Base-by-base conservation (phyloP, 1,140 invertebrate genomes). In the Drosophila nikananu region DNA sequence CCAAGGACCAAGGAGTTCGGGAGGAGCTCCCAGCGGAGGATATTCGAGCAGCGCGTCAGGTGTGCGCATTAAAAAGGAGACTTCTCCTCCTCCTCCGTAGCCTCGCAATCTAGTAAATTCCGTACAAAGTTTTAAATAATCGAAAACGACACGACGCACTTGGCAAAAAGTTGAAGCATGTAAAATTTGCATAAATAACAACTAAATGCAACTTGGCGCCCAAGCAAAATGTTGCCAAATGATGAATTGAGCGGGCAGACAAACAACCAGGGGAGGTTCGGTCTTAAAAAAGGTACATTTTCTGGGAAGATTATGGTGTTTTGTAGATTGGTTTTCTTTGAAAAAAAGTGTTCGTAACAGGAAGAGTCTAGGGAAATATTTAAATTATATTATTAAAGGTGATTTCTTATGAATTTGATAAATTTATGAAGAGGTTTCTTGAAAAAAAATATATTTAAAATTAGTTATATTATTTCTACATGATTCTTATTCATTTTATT, bases 141-240 rank as follows among this genome's bases (percentile, higher is more conserved):
- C 87, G 86, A 91, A 86, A 90, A 91, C 86, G 86, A 86, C 86
- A 86, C 81, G 75, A 89, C 77, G 84, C 86, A 89, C 86, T 89
- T 89, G 86, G 75, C 72, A 65, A 83, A 80, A 90, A 90, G 86
- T 90, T 90, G 86, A 86, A 80, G 66, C 89, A 91, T 91, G 90
- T 74, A 60, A 83, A 91, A 91, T 91, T 91, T 91, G 90, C 89
- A 91, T 91, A 91, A 91, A 91, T 91, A 90, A 80, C 71, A 91
- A 77, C 75, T 91, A 86, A 91, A 91, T 91, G 84, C 84, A 91
- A 91, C 79, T 91, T 91, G 89, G 73, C 79, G 89, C 81, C 57
- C 52, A 61, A 61, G 63, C 77, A 79, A 84, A 90, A 74, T 89
- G 86, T 87, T 82, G 81, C 71, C 81, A 86, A 74, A 73, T 89